Evolutionary conservation across 2,888 invertebrate species (phyloP).

Genomic region (Drosophila buzzatii): DNA sequence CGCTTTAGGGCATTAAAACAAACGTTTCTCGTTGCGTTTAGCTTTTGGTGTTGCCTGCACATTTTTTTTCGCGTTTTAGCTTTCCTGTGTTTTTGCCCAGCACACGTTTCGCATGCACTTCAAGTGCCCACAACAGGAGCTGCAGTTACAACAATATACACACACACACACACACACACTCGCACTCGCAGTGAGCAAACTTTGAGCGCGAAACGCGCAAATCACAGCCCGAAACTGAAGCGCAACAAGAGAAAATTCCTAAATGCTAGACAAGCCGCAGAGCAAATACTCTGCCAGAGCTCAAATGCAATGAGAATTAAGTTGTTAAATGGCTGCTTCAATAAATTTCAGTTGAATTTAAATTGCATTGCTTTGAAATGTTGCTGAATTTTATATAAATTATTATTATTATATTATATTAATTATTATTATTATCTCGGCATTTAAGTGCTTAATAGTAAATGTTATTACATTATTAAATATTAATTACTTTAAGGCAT

Average conservation of each 20-base stretch:
- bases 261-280: conserved; percentile 7
- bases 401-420: too few relatives aligned
- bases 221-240: conserved; percentile 69
- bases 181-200: conserved; percentile 41
- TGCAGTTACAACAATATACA: conserved; percentile 25
- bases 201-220: conserved; percentile 66
- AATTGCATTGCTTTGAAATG: too few relatives aligned
- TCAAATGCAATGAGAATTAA: too few relatives aligned
- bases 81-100: conserved; percentile 25
- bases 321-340: too few relatives aligned
- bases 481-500: background rate
- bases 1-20: conserved; percentile 81
- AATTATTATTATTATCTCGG: too few relatives aligned
- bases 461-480: background rate
- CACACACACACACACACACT: conserved; percentile 4
- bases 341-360: background rate
- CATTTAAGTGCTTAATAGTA: too few relatives aligned
- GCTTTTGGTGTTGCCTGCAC: conserved; percentile 49
- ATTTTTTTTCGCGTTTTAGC: conserved; percentile 26
- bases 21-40: conserved; percentile 75
- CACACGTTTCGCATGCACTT: conserved; percentile 72
- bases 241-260: conserved; percentile 55
- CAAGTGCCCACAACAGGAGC: conserved; percentile 58
- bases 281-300: conserved; percentile 23
- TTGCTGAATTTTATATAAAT: too few relatives aligned